A percentile compares a stretch with the other conserved stretches of the same genome.
These are phyloP conservation scores for Drosophila pseudoananassae DNA, from an alignment of 1,140 invertebrate genomes.

Conservation along the genomic window DNA sequence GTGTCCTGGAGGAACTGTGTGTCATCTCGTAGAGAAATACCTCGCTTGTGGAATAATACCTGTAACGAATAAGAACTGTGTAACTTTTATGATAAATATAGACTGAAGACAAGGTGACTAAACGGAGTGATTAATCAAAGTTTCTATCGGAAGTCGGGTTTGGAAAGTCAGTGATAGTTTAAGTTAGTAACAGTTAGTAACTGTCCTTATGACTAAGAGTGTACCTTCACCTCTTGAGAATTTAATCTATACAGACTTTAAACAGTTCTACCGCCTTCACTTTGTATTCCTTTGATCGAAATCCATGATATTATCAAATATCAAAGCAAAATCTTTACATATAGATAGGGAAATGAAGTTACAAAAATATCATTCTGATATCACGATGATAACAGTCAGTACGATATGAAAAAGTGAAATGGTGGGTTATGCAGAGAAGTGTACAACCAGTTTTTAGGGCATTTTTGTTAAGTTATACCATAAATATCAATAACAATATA, in stretches of 20 bases:
- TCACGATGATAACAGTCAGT: constrained; percentile 14
- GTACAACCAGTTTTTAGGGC: not conserved
- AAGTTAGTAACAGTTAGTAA: not conserved
- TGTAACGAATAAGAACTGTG: constrained; percentile 22
- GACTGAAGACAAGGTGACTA: constrained; percentile 19
- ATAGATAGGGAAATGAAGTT: not conserved
- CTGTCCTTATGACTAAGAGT: not conserved
- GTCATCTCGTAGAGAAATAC: constrained; percentile 46
- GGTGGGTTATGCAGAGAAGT: not conserved
- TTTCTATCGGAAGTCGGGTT: not conserved
- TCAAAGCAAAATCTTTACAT: constrained; percentile 2
- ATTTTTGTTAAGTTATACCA: not conserved
- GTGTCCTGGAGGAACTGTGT: constrained; percentile 65
- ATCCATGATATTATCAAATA: constrained; percentile 6
- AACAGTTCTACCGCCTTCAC: not conserved
- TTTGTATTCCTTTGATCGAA: not conserved
- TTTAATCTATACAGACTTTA: not conserved
- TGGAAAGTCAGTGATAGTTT: too few relatives aligned
- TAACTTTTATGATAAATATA: constrained; percentile 34
- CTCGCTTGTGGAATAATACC: not conserved
- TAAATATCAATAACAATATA: constrained; percentile 66
- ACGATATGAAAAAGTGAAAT: not conserved
- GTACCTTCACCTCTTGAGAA: not conserved
- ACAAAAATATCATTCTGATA: constrained; percentile 5
- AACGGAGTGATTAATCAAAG: constrained; percentile 21